Percentiles rank a stretch among this genome's conserved stretches.
These are phyloP conservation scores for Merluccius polli DNA, from an alignment of 2,797 vertebrate genomes.

Conservation along the genomic window DNA sequence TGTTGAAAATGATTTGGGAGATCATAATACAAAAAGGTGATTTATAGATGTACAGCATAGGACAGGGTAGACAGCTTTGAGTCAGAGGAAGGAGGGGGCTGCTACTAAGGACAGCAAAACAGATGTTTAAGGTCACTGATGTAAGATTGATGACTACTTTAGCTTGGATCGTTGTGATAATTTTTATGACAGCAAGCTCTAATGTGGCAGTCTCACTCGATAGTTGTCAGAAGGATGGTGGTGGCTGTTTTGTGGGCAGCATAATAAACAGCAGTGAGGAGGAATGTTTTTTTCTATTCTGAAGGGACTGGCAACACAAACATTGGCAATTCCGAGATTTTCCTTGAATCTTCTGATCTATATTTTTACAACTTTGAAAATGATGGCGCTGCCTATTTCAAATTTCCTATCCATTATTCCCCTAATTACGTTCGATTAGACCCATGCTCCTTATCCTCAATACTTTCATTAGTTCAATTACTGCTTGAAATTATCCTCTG, in stretches of 20 bases:
- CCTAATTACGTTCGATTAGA: conserved; percentile 59
- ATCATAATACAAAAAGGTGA: background rate
- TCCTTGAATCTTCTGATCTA: conserved; percentile 13
- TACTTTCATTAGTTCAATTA: conserved; percentile 54
- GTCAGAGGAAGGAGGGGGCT: conserved; percentile 2
- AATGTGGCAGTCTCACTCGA: conserved; percentile 6
- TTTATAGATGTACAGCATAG: background rate
- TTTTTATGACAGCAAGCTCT: conserved; percentile 11
- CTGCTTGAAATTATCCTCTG: conserved; percentile 47
- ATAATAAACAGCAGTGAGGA: conserved; percentile 16
- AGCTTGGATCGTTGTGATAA: conserved; percentile 5
- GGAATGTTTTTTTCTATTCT: background rate
- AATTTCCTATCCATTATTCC: conserved; percentile 45
- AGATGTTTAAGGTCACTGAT: conserved; percentile 28
- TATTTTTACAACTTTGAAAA: conserved; percentile 24
- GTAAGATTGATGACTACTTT: conserved; percentile 34
- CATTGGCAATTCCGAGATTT: background rate
- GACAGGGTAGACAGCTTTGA: conserved; percentile 23
- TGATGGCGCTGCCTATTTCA: conserved; percentile 30
- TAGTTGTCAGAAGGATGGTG: conserved; percentile 5
- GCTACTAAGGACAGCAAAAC: conserved; percentile 20
- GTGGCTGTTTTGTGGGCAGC: conserved; percentile 15
- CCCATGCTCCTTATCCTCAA: conserved; percentile 35
- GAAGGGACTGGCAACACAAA: conserved; percentile 8
- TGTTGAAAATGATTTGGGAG: conserved; percentile 29